Base-by-base conservation (phyloP, 2,888 invertebrate genomes). In the Eurytoma adleriae region DNA sequence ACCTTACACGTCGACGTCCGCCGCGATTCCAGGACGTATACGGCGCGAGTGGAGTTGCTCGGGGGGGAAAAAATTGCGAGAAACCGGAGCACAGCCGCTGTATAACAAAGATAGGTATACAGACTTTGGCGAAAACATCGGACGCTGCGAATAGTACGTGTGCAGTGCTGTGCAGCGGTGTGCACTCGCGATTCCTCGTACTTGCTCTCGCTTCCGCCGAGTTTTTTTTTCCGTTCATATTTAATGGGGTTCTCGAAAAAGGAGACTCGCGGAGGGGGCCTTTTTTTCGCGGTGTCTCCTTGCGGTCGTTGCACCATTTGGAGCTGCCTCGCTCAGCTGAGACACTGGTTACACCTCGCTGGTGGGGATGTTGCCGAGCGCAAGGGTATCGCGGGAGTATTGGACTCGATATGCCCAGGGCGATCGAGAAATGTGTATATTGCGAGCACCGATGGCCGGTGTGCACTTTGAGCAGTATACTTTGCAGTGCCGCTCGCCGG, bases 241-340 rank as follows among this genome's bases (percentile, higher is more conserved):
- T 16, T 62, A 5, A 14, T 12, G 24, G 10, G 24, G 30, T 52
- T 40, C 68, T 68, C 18, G 54, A 57, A 57, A 69, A 69, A 50
- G 57, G 30, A 18, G 18, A 24, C 16, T n/a, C 18, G 62, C 52
- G 54, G 3, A 2, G 16, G 52, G 12, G 13, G 20, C 24, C 5
- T 40, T 14, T 4, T 27, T 54, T 52, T 14, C n/a, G 27, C 48
- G 40, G 54, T 24, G 61, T 71, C 71, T 72, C 61, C 40, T 78
- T 69, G 69, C 75, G 79, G 75, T 79, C 79, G 67, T 79, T 74
- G 79, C 79, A 75, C 75, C 57, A 71, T 66, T 71, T 75, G 64
- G 74, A 74, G 70, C n/a, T 10, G 12, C 10, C 16, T 70, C 74
- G 74, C 70, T 75, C 75, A 79, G 79, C 75, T 79, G 79, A 75